Percentiles rank a stretch among this genome's conserved stretches.
Evolutionary conservation across 2,888 invertebrate species (phyloP).

Genomic region (Amaurobius ferox): DNA sequence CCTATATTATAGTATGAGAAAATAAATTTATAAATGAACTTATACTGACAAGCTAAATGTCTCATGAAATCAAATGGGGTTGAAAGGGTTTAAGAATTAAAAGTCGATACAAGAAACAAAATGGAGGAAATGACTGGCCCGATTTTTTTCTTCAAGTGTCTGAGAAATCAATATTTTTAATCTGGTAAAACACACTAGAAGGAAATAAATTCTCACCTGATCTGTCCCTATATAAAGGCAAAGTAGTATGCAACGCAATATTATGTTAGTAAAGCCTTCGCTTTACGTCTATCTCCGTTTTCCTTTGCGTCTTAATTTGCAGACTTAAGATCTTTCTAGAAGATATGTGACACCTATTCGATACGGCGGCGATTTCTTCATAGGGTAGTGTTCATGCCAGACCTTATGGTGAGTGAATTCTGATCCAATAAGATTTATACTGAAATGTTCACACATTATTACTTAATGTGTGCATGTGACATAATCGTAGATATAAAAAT

Average conservation of each 20-base stretch:
- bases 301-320: too few species aligned
- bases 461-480: too few species aligned
- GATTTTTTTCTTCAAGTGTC: background rate
- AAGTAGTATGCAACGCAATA: background rate
- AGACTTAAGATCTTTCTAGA: too few species aligned
- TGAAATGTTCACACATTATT: too few species aligned
- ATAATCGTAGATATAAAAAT: too few species aligned
- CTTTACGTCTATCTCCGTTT: background rate
- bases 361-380: background rate
- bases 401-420: slow-evolving; percentile 33
- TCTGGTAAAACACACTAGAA: slow-evolving; percentile 28
- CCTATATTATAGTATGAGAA: too few species aligned
- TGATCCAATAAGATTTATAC: too few species aligned
- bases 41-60: too few species aligned
- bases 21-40: too few species aligned
- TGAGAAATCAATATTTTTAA: slow-evolving; percentile 60
- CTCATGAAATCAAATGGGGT: too few species aligned
- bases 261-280: background rate
- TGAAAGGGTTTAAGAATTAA: too few species aligned
- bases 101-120: background rate
- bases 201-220: background rate
- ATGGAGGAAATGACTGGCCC: background rate
- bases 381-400: slow-evolving; percentile 6
- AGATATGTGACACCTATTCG: background rate
- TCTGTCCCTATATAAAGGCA: slow-evolving; percentile 30